A percentile compares a stretch with the other conserved stretches of the same genome.
Conservation (phyloP, 2,888 invertebrate species). For the Zhuqinia jingwanae region DNA sequence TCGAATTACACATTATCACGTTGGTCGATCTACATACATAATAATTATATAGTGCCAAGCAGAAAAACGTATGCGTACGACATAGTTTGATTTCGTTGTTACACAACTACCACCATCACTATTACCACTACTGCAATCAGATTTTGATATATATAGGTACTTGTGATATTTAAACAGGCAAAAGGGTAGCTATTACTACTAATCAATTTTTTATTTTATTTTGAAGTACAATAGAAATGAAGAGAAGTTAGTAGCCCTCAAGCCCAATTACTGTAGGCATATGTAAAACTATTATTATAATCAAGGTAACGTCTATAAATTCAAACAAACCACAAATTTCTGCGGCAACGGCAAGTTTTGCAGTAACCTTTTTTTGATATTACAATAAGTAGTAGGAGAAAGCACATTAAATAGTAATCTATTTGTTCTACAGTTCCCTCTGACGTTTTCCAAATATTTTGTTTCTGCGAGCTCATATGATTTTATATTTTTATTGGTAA, state of each 20-base stretch:
- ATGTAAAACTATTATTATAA: neutral
- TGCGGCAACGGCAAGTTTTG: too few relatives aligned
- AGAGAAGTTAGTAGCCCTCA: neutral
- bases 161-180: too few relatives aligned
- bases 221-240: neutral
- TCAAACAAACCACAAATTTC: neutral
- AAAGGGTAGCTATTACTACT: constrained; percentile 4
- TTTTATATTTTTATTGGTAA: neutral
- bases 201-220: constrained; percentile 46
- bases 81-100: too few relatives aligned
- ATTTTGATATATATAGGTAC: too few relatives aligned
- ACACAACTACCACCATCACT: too few relatives aligned
- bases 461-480: too few relatives aligned
- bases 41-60: constrained; percentile 38
- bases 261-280: neutral
- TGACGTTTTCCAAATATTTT: too few relatives aligned
- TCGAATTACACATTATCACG: constrained; percentile 8
- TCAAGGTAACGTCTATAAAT: neutral
- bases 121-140: constrained; percentile 13
- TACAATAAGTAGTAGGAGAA: too few relatives aligned
- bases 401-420: too few relatives aligned
- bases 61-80: neutral
- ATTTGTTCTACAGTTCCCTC: too few relatives aligned
- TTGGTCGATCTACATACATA: neutral
- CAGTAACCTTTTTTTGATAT: too few relatives aligned